Base-by-base conservation (phyloP, 2,888 invertebrate genomes). In the Drosophila mimetica region DNA sequence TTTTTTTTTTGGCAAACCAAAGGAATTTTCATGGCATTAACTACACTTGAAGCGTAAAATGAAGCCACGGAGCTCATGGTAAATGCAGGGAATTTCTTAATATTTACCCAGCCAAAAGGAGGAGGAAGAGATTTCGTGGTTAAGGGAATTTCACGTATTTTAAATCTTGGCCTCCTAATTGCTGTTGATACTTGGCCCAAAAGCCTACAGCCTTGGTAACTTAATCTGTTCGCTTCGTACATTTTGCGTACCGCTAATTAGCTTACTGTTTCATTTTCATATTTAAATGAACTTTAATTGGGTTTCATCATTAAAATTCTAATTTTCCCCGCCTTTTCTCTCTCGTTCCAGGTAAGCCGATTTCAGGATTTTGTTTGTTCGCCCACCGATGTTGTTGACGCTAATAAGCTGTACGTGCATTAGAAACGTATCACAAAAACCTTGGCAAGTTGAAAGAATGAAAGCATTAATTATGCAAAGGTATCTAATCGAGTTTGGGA, bases 281-380 rank as follows among this genome's bases (percentile, higher is more conserved):
- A 82, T 78, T 86, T 65, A 72, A 76, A 76, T 71, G 36, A 67
- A 60, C 70, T 64, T 66, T 75, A 84, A 84, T 79, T 78, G 58
- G 79, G 53, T 75, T 71, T 44, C 30, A 28, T 46, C 37, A 61
- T 70, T 57, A 52, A 53, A 53, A 52, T 55, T 69, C 74, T 72
- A 73, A 71, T 54, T 66, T 52, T 47, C 55, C 53, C 69, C 64
- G 60, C 36, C 16, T 44, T 63, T 71, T 64, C 57, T 80, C 72
- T 71, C 63, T 71, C 66, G 30, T 79, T 84, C 22, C 79, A 84
- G 84, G 84, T 84, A 84, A 84, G 84, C 84, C 69, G 83, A 75
- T 83, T 86, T 66, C 20, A 46, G 59, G 63, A 76, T 53, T 71
- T 59, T 55, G 61, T 44, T 53, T 64, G 67, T 34, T 65, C 34